Evolutionary conservation across 2,113 vertebrate species (phyloP).

Genomic region (Budorcas taxicolor): DNA sequence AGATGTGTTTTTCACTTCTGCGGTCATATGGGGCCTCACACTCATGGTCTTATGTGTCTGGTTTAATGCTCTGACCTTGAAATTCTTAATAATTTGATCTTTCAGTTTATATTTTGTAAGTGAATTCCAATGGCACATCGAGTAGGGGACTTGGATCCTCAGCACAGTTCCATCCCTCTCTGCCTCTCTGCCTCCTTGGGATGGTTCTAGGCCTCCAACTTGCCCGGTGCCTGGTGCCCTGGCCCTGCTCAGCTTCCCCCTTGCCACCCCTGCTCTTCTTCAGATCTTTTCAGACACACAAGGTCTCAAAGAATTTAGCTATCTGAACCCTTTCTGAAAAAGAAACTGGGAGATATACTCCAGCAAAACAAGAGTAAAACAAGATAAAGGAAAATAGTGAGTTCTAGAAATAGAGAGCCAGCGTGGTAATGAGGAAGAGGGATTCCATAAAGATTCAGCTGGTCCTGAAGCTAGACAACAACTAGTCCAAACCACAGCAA

Average conservation of each 20-base stretch:
- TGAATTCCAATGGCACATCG: not conserved
- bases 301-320: not conserved
- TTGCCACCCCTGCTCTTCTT: not conserved
- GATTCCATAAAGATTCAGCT: not conserved
- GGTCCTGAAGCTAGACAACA: not conserved
- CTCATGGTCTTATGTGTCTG: not conserved
- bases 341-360: not conserved
- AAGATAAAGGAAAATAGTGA: not conserved
- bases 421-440: not conserved
- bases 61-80: not conserved
- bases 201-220: not conserved
- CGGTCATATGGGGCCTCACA: not conserved
- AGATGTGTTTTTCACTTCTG: not conserved
- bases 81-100: not conserved
- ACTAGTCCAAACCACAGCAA: not conserved
- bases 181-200: not conserved
- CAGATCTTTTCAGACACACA: not conserved
- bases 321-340: not conserved
- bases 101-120: not conserved
- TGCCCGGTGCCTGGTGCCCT: fast-evolving
- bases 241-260: not conserved
- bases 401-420: not conserved
- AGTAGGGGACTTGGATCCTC: not conserved
- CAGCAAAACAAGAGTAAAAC: not conserved
- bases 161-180: not conserved